Base-by-base conservation (phyloP, 2,797 vertebrate genomes). In the Ataeniobius toweri region DNA sequence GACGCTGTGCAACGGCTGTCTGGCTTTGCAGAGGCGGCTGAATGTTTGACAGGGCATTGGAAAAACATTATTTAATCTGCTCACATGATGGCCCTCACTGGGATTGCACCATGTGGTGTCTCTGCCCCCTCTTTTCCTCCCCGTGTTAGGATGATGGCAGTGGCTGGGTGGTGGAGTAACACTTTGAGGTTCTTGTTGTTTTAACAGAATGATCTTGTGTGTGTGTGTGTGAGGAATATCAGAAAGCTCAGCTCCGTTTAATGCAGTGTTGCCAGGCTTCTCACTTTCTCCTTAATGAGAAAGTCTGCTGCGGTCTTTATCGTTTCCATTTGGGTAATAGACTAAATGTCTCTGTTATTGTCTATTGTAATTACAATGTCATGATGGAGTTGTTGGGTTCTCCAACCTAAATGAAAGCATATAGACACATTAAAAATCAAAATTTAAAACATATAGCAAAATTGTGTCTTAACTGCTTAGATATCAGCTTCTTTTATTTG, bases 21-120 rank as follows among this genome's bases (percentile, higher is more conserved):
- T 93, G 16, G 95, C 93, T 55, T 95, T 94, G 76, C 88, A 91
- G 91, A 94, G 93, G 94, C 92, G 82, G 92, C 91, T 81, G 92
- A 89, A 92, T 82, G 94, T 94, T 97, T 96, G 97, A 97, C 96
- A 95, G 93, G 93, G 93, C 85, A 90, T 82, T 93, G 94, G 92
- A 36, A 36, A 63, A 92, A 93, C 90, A 96, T 93, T 96, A 95
- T 95, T 97, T 96, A 96, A 97, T 97, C 95, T 95, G 93, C 88
- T 94, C 87, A 91, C 91, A 28, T 82, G 94, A 95, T 93, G 94
- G 95, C 95, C 94, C 94, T 94, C 91, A 71, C 94, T 88, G 83
- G 93, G 94, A 93, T 95, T 96, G 92, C 91, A 90, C 92, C 89
- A 83, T 58, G 78, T 86, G 84, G 89, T 24, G 79, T 90, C 79